These are phyloP conservation scores for Mastacembelus armatus DNA, from an alignment of 2,797 vertebrate species.

Conservation along the genomic window DNA sequence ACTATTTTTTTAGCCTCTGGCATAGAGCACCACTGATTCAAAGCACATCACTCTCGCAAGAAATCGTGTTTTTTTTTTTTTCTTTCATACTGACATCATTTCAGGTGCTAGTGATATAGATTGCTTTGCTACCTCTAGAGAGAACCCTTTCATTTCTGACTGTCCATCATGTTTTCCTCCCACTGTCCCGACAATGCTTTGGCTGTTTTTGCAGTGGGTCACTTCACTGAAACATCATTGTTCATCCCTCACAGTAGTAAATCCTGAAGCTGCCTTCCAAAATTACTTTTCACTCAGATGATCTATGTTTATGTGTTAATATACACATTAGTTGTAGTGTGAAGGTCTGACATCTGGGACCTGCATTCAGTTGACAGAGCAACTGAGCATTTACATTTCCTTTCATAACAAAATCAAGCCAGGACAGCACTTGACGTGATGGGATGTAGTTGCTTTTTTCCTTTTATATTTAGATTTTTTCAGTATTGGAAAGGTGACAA, in stretches of 20 bases:
- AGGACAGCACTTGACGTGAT: background rate
- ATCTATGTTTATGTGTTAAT: background rate
- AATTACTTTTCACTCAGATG: background rate
- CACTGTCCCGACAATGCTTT: constrained; percentile 13
- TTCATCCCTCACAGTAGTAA: constrained; percentile 24
- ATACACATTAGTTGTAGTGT: background rate
- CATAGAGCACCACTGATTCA: constrained; percentile 5
- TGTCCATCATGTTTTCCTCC: constrained; percentile 49
- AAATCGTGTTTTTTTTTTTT: constrained; percentile 36
- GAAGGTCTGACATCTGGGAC: background rate
- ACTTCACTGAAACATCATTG: constrained; percentile 32
- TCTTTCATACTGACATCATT: constrained; percentile 32
- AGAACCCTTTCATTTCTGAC: constrained; percentile 51
- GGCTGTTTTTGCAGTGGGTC: constrained; percentile 21
- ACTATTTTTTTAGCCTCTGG: constrained; percentile 4
- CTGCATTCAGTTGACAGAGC: background rate
- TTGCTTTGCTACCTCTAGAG: constrained; percentile 32
- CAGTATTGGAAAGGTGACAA: background rate
- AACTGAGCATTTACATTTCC: background rate
- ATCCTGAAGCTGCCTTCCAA: constrained; percentile 1
- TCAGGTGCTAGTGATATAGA: constrained; percentile 24
- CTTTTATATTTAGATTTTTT: background rate
- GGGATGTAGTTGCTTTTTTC: background rate
- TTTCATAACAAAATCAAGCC: background rate
- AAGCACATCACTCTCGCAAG: constrained; percentile 9